phyloP scores from a whole-genome alignment of 2,797 vertebrate species.

The Platyrinchus mystaceus region DNA sequence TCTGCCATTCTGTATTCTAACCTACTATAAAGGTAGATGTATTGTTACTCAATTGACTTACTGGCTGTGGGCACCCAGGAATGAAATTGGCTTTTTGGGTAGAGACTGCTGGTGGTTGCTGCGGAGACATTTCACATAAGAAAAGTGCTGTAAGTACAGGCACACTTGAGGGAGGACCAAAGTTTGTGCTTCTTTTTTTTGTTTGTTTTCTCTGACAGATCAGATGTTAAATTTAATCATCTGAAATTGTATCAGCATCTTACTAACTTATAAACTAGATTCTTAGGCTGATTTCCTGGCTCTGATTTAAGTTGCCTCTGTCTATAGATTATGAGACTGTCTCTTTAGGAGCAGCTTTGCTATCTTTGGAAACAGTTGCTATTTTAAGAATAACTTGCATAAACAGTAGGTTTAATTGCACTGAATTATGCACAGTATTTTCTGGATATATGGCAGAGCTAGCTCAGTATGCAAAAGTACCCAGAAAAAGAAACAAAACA shows the following conservation, averaged over 20 bases:
- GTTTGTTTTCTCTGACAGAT: background rate
- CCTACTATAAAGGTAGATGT: background rate
- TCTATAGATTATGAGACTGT: background rate
- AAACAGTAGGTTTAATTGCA: constrained; percentile 6
- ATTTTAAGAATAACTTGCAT: constrained; percentile 1
- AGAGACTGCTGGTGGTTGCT: background rate
- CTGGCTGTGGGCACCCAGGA: background rate
- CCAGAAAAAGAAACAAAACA: background rate
- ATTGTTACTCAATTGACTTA: background rate
- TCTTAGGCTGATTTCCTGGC: background rate
- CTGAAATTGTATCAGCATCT: background rate
- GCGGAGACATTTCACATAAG: background rate
- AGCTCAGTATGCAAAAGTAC: background rate
- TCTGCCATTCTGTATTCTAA: background rate
- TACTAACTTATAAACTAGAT: background rate
- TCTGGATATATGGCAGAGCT: background rate
- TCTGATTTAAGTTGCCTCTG: background rate
- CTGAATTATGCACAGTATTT: constrained; percentile 9
- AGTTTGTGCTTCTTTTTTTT: background rate
- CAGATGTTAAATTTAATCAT: background rate
- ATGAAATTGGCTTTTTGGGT: background rate
- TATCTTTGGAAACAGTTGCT: background rate
- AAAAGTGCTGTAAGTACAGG: background rate
- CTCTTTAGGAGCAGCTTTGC: constrained; percentile 1
- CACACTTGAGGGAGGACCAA: background rate